These are phyloP conservation scores for Dendrocincla fuliginosa DNA, from an alignment of 2,797 vertebrate genomes.

Conservation along the genomic window DNA sequence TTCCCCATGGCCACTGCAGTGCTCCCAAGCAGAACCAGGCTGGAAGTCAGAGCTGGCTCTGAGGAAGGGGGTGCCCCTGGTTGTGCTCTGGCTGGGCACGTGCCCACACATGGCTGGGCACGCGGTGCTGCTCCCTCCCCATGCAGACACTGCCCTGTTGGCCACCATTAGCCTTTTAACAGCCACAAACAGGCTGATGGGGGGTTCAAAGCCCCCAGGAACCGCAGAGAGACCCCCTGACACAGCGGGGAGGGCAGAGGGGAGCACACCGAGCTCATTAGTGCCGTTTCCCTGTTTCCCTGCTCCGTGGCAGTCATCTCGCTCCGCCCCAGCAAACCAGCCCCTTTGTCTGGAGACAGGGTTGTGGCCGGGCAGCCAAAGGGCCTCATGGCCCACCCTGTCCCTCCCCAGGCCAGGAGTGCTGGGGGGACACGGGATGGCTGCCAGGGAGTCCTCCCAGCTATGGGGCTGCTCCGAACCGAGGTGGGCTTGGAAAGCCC, in stretches of 20 bases:
- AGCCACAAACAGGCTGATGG: neutral
- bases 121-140: accelerated
- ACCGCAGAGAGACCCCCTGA: neutral
- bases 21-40: accelerated
- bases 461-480: accelerated
- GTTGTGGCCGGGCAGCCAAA: neutral
- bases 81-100: accelerated
- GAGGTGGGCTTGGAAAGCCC: neutral
- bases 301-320: neutral
- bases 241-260: accelerated
- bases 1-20: accelerated
- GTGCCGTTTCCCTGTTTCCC: neutral
- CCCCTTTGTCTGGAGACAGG: conserved; percentile 11
- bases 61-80: accelerated
- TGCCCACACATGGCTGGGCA: accelerated
- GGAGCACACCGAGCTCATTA: neutral
- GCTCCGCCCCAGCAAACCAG: neutral
- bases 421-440: accelerated
- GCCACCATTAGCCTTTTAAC: accelerated
- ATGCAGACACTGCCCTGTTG: accelerated
- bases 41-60: accelerated
- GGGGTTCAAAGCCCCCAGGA: accelerated
- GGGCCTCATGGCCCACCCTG: neutral
- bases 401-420: neutral
- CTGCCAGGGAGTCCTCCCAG: accelerated